These are phyloP conservation scores for Mesorhabditis sp. DNA, from an alignment of 2,888 invertebrate genomes.

Conservation along the genomic window DNA sequence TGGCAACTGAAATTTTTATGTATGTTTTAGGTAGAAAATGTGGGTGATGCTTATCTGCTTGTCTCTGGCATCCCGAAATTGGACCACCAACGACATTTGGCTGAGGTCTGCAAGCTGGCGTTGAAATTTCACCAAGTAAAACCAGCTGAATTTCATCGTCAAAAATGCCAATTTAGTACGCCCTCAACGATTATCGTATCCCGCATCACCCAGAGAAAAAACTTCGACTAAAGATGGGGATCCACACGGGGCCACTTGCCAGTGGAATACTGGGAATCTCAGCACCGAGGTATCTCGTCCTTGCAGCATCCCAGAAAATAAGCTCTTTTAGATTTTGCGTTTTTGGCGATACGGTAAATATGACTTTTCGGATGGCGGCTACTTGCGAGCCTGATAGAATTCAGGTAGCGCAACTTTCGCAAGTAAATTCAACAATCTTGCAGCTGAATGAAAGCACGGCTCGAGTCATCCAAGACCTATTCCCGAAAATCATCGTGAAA, in stretches of 20 bases:
- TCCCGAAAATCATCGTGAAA: conserved; percentile 8
- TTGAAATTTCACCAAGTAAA: conserved; percentile 27
- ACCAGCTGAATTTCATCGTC: no score
- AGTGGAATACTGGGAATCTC: conserved; percentile 35
- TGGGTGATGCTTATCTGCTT: conserved; percentile 39
- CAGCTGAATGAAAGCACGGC: conserved; percentile 18
- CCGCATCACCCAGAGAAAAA: conserved; percentile 28
- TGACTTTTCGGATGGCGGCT: conserved; percentile 39
- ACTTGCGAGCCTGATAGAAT: conserved; percentile 28
- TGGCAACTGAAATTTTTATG: background rate
- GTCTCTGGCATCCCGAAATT: conserved; percentile 37
- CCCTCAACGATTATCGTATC: conserved; percentile 24
- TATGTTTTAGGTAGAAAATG: conserved; percentile 29
- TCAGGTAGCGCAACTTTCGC: conserved; percentile 17
- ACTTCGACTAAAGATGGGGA: conserved; percentile 31
- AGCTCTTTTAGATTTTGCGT: conserved; percentile 28
- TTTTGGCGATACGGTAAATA: conserved; percentile 39
- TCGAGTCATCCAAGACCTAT: background rate
- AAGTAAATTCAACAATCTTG: background rate
- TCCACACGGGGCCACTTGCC: conserved; percentile 34
- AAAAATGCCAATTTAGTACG: no score
- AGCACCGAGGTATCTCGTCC: conserved; percentile 25
- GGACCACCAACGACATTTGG: conserved; percentile 22
- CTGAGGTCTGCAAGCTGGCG: conserved; percentile 28
- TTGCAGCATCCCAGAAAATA: background rate